Percentiles rank a stretch among this genome's conserved stretches.
Evolutionary conservation across 1,140 invertebrate species (phyloP).

Genomic region (Drosophila arizonae): DNA sequence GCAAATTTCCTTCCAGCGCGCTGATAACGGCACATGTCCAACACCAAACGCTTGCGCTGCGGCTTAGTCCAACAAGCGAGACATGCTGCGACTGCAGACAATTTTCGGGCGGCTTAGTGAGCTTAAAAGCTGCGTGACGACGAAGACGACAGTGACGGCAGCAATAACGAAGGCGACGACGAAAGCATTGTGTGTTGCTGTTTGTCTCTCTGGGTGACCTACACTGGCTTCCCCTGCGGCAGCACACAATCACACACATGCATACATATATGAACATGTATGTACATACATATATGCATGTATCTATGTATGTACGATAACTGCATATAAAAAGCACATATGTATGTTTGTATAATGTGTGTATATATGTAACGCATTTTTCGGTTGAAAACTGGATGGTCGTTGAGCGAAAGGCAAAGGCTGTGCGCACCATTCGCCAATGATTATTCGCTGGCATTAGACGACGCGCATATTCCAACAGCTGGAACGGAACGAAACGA

Average conservation of each 20-base stretch:
- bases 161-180: constrained; percentile 5
- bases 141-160: not conserved
- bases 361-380: constrained; percentile 39
- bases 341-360: constrained; percentile 13
- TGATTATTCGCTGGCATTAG: constrained; percentile 74
- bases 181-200: constrained; percentile 38
- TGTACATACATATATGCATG: constrained; percentile 7
- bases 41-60: constrained; percentile 4
- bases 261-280: not conserved
- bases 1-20: constrained; percentile 13
- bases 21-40: constrained; percentile 32
- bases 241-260: constrained; percentile 4
- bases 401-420: constrained; percentile 54
- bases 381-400: constrained; percentile 48
- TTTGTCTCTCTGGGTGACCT: constrained; percentile 65
- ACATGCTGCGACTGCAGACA: constrained; percentile 21
- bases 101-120: constrained; percentile 11
- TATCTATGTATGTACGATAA: constrained; percentile 36
- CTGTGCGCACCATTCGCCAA: constrained; percentile 69
- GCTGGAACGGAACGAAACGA: constrained; percentile 9
- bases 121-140: constrained; percentile 44
- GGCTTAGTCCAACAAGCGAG: constrained; percentile 26
- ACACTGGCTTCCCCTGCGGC: constrained; percentile 58
- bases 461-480: constrained; percentile 59
- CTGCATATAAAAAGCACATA: constrained; percentile 31